Evolutionary conservation across 2,888 invertebrate species (phyloP).

Genomic region (Xylota segnis): DNA sequence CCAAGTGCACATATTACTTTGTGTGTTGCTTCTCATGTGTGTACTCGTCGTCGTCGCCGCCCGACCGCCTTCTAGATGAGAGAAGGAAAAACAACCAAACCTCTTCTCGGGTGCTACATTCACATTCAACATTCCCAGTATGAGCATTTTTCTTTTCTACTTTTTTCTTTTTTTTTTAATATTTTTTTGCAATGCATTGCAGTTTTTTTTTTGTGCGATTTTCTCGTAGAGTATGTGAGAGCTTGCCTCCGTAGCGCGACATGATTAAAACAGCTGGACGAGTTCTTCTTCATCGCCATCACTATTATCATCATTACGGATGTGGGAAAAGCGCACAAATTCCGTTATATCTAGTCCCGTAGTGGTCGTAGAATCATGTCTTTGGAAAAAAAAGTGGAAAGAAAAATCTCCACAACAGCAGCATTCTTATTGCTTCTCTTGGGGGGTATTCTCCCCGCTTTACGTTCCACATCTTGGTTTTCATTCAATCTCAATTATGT

Average conservation of each 20-base stretch:
- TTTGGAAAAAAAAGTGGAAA: constrained; percentile 48
- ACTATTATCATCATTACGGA: constrained; percentile 72
- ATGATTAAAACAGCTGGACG: constrained; percentile 77
- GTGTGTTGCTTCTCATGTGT: constrained; percentile 62
- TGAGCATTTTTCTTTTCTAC: constrained; percentile 62
- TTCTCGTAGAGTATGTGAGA: constrained; percentile 66
- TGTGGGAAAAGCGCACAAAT: constrained; percentile 75
- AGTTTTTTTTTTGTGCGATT: constrained; percentile 48
- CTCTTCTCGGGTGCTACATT: constrained; percentile 72
- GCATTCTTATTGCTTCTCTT: constrained; percentile 74
- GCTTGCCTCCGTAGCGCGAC: constrained; percentile 40
- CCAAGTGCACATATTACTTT: constrained; percentile 73
- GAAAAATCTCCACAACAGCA: constrained; percentile 46
- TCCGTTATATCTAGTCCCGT: constrained; percentile 73
- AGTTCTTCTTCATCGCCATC: constrained; percentile 68
- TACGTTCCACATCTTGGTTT: constrained; percentile 74
- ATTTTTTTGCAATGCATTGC: constrained; percentile 48
- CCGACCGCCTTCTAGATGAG: constrained; percentile 37
- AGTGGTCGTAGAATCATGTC: constrained; percentile 68
- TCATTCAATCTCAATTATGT: constrained; percentile 76
- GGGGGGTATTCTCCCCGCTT: constrained; percentile 37
- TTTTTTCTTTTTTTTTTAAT: constrained; percentile 20
- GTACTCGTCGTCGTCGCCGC: constrained; percentile 23
- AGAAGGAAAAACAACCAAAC: constrained; percentile 16
- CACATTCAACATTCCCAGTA: constrained; percentile 74